These are phyloP conservation scores for Oceanodroma leucorhoa DNA, from an alignment of 2,797 vertebrate species.

Conservation along the genomic window DNA sequence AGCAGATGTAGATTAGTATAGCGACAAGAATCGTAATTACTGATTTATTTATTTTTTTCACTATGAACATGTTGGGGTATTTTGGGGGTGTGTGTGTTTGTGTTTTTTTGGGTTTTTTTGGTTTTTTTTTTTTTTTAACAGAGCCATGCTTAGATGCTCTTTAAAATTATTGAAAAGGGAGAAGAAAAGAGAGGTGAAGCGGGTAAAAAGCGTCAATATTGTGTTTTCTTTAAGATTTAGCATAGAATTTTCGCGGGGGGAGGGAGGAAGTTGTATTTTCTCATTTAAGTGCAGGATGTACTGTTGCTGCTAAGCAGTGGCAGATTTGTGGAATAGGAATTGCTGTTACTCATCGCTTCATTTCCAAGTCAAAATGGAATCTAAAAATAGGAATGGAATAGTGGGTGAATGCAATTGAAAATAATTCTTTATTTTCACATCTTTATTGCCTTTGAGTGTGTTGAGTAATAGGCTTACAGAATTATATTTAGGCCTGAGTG, in stretches of 20 bases:
- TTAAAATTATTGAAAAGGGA: background rate
- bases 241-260: background rate
- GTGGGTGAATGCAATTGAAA: background rate
- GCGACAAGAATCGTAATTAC: background rate
- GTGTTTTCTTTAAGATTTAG: background rate
- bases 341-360: background rate
- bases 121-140: background rate
- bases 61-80: fast-evolving
- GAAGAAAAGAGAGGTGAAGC: background rate
- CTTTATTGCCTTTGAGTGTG: background rate
- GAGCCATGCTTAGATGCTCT: background rate
- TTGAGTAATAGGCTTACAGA: background rate
- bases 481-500: background rate
- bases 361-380: conserved; percentile 15
- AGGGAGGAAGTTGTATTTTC: conserved; percentile 12
- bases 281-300: background rate
- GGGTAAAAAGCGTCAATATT: background rate
- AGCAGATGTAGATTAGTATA: background rate
- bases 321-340: conserved; percentile 24
- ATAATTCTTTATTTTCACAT: background rate
- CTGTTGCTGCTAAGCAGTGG: background rate
- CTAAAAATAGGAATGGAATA: conserved; percentile 31
- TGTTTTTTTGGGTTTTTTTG: background rate
- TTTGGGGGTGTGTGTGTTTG: background rate
- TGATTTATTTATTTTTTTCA: background rate